Evolutionary conservation across 2,113 vertebrate genomes (phyloP), one percentile per base, ranked within the genome.

Genomic region (Felis chaus): DNA sequence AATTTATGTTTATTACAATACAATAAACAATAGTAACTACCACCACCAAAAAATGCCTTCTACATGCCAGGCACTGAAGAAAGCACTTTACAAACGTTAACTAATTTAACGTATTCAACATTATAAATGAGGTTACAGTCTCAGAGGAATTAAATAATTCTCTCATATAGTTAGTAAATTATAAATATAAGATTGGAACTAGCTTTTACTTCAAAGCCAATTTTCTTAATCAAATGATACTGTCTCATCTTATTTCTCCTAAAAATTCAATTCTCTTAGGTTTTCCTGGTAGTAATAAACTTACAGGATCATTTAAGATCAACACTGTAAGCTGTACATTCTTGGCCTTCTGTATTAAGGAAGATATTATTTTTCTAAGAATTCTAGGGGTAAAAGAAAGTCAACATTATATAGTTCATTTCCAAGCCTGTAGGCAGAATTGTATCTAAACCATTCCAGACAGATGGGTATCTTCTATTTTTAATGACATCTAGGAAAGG

Each of bases 391-490:
- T 68, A 61, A 83, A 91, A 55, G 19, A 79, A 96, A 97, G 93
- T 81, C 68, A 85, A 7, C 21, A 2, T 74, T 87, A 96, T 29
- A 68, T 29, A 95, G 63, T 84, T 91, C 68, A 91, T 63, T 45
- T 66, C 84, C 55, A 57, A 95, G 83, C 81, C 96, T 94, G 55
- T 36, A 84, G 63, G 97, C 73, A 95, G 31, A 95, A 92, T 10
- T 93, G 13, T 76, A 68, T 85, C 71, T 86, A 93, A 98, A 65
- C 48, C 85, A 93, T 74, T 82, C 76, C 50, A 97, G 93, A 87
- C 95, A 97, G 91, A 97, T 95, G 93, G 84, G 84, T 87, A 92
- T 89, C 95, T 96, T 92, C 97, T 97, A 98, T 98, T 98, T 98
- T 98, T 97, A 98, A 97, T 94, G 96, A 95, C 86, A 97, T 95